Percentiles rank a stretch among this genome's conserved stretches.
Conservation (phyloP, 1,140 invertebrate species). For the Pogonus chalceus region DNA sequence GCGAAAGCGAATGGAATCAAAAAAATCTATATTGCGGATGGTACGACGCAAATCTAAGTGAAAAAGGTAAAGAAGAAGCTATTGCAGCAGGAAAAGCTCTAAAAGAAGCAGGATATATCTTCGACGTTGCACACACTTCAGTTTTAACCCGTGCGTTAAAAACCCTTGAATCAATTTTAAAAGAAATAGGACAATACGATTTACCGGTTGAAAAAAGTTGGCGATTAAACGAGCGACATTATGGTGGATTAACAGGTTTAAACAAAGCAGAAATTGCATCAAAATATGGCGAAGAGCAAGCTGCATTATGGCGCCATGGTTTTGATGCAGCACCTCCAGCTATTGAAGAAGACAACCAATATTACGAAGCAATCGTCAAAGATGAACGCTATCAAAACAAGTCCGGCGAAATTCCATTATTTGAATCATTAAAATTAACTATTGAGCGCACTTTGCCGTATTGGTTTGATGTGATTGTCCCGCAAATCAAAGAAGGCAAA, state of each 20-base stretch:
- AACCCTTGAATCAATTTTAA: slow-evolving; percentile 50
- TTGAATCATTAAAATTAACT: slow-evolving; percentile 59
- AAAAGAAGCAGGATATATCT: slow-evolving; percentile 53
- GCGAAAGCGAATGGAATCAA: slow-evolving; percentile 66
- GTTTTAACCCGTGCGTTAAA: slow-evolving; percentile 52
- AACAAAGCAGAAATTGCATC: slow-evolving; percentile 60
- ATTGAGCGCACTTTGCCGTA: slow-evolving; percentile 49
- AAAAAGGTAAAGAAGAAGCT: slow-evolving; percentile 52
- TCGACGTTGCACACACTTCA: slow-evolving; percentile 61
- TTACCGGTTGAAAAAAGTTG: slow-evolving; percentile 49
- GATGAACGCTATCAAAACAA: slow-evolving; percentile 39
- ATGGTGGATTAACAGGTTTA: slow-evolving; percentile 58
- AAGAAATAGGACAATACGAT: slow-evolving; percentile 45
- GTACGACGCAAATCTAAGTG: slow-evolving; percentile 49
- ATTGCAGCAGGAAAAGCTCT: slow-evolving; percentile 56
- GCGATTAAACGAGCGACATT: slow-evolving; percentile 64
- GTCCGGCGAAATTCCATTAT: slow-evolving; percentile 45
- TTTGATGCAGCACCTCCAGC: slow-evolving; percentile 55
- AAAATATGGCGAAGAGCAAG: slow-evolving; percentile 56
- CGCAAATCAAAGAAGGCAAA: slow-evolving; percentile 49
- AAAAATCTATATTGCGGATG: slow-evolving; percentile 65
- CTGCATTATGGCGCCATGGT: slow-evolving; percentile 55
- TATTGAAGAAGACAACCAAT: slow-evolving; percentile 43
- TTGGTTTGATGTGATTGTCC: slow-evolving; percentile 55
- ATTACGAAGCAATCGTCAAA: slow-evolving; percentile 43